A percentile compares a stretch with the other conserved stretches of the same genome.
These are phyloP conservation scores for Drosophila sproati DNA, from an alignment of 1,140 invertebrate species.

Conservation along the genomic window DNA sequence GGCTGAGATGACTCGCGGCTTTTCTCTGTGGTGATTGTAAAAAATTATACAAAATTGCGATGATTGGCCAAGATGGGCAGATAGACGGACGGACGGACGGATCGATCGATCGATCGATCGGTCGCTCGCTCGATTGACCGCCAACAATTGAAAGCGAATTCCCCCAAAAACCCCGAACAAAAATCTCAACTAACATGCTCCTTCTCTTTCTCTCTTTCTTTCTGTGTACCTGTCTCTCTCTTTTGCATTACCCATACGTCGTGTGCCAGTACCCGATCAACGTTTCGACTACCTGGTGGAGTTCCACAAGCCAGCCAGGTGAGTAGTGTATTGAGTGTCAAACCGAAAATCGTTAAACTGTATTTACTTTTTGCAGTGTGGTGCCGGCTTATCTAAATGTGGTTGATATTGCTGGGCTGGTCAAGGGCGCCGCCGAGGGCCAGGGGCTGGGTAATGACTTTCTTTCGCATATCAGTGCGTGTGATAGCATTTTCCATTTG, in stretches of 20 bases:
- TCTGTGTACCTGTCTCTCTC: slow-evolving; percentile 61
- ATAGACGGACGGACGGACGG: not conserved
- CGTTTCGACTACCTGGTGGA: slow-evolving; percentile 97
- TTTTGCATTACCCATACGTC: slow-evolving; percentile 88
- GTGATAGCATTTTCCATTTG: slow-evolving; percentile 99
- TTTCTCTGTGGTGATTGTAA: slow-evolving; percentile 53
- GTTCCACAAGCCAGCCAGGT: slow-evolving; percentile 97
- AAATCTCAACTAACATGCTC: slow-evolving; percentile 59
- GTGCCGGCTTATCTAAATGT: slow-evolving; percentile 99
- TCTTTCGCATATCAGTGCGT: slow-evolving; percentile 98
- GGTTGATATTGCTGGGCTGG: slow-evolving; percentile 99
- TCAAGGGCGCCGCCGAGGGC: slow-evolving; percentile 98
- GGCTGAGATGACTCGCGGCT: slow-evolving; percentile 33
- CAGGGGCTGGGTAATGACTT: slow-evolving; percentile 99
- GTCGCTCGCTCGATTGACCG: too few relatives aligned
- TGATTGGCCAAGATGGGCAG: slow-evolving; percentile 62
- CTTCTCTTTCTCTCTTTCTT: slow-evolving; percentile 68
- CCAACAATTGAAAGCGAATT: not conserved
- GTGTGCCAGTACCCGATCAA: slow-evolving; percentile 98
- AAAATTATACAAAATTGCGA: slow-evolving; percentile 84
- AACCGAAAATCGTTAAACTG: slow-evolving; percentile 15
- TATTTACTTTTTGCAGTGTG: slow-evolving; percentile 88
- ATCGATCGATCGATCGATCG: not conserved
- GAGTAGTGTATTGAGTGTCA: slow-evolving; percentile 72
- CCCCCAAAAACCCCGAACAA: slow-evolving; percentile 45